Evolutionary conservation across 2,797 vertebrate species (phyloP), one percentile per base, ranked within the genome.

Genomic region (Rachycentron canadum): DNA sequence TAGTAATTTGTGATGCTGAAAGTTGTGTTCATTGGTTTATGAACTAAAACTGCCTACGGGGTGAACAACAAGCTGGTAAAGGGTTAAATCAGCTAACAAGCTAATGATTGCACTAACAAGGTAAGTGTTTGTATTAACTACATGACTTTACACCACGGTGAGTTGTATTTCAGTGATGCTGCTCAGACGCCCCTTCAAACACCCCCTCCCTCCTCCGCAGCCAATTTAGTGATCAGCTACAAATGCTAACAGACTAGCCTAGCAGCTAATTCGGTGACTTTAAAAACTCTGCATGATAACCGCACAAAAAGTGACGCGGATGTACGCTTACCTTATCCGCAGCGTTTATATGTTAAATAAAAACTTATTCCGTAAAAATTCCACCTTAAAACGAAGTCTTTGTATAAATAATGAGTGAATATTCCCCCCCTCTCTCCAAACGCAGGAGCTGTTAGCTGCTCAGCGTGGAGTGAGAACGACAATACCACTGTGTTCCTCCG

Each of bases 181-280:
- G 21, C 12, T 40, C 64, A n/a, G 30, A 8, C 5, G 12, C 6
- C 64, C 81, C 34, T 21, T 11, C n/a, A 32, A 32, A 8, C 7
- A n/a, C 6, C 12, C 16, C 25, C 38, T 16, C 11, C 65, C 55
- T 41, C 45, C 21, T 13, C n/a, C n/a, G n/a, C 26, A 12, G 3
- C 7, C n/a, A 52, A 6, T 10, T 73, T 59, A 68, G 40, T 61
- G 65, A 45, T 4, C 1, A 84, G 74, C 76, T 63, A 60, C 56
- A 17, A n/a, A 4, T 73, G 85, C 82, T 89, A 92, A 73, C 47
- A 25, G 28, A 17, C 58, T 91, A 89, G 78, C 88, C 45, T 69
- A 69, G 78, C 63, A 84, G 87, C 84, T 87, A 78, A 73, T 71
- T 70, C 13, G 32, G 4, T 68, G 43, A 78, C 47, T 86, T 82